phyloP scores from a whole-genome alignment of 2,888 invertebrate species.

The Trachelus troglodyta region DNA sequence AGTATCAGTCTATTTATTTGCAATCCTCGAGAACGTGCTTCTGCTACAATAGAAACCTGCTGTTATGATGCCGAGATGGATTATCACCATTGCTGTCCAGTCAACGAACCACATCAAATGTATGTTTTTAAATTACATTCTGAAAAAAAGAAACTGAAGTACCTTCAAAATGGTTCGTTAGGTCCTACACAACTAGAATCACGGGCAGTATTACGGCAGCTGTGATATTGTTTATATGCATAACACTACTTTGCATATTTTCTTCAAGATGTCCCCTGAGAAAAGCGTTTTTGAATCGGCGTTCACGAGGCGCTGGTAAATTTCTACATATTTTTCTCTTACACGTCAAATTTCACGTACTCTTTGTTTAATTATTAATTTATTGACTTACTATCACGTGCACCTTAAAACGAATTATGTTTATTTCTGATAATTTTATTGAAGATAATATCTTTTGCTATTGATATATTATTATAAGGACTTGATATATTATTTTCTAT shows the following conservation, averaged over 20 bases:
- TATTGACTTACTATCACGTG: no score
- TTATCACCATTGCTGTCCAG: slow-evolving; percentile 29
- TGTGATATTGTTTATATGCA: slow-evolving; percentile 14
- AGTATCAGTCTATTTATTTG: no score
- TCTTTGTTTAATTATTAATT: background rate
- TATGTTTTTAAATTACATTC: slow-evolving; percentile 15
- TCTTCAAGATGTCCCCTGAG: slow-evolving; percentile 32
- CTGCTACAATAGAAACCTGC: background rate
- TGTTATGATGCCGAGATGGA: slow-evolving; percentile 29
- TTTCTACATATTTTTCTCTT: background rate
- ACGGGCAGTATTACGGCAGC: slow-evolving; percentile 18
- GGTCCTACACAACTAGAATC: slow-evolving; percentile 22
- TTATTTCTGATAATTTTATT: background rate
- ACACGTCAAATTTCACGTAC: background rate
- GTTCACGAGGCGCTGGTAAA: background rate
- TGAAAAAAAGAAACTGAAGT: background rate
- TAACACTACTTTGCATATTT: slow-evolving; percentile 26
- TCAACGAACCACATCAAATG: slow-evolving; percentile 19
- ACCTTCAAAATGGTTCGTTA: background rate
- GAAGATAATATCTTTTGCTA: background rate
- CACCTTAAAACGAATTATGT: background rate
- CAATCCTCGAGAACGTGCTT: no score
- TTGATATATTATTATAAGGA: background rate
- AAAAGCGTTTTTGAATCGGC: background rate
- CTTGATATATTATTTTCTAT: background rate